These are phyloP conservation scores for Noctua janthina DNA, from an alignment of 2,888 invertebrate species.

Conservation along the genomic window DNA sequence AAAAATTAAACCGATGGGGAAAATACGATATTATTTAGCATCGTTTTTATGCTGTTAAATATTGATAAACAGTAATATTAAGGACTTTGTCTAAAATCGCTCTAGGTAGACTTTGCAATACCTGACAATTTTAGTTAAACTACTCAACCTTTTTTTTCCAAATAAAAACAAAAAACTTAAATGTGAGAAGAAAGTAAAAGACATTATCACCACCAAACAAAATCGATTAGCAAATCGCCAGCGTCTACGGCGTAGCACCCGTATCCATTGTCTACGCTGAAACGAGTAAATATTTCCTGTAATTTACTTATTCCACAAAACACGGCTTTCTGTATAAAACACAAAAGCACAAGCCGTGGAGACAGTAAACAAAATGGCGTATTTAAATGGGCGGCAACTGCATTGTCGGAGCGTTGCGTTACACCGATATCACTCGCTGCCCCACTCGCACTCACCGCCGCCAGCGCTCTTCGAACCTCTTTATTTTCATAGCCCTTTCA, in stretches of 20 bases:
- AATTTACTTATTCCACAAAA: slow-evolving; percentile 87
- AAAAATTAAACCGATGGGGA: background rate
- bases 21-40: background rate
- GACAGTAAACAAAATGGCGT: slow-evolving; percentile 90
- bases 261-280: slow-evolving; percentile 75
- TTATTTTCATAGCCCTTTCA: slow-evolving; percentile 83
- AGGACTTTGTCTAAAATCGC: background rate
- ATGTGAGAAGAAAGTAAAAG: slow-evolving; percentile 11
- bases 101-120: background rate
- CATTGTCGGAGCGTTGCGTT: slow-evolving; percentile 82
- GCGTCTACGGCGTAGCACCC: slow-evolving; percentile 52
- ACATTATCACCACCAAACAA: slow-evolving; percentile 45
- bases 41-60: slow-evolving; percentile 9
- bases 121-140: background rate
- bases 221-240: slow-evolving; percentile 61
- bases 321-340: slow-evolving; percentile 86
- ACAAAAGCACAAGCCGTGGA: slow-evolving; percentile 84
- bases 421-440: slow-evolving; percentile 76
- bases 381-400: slow-evolving; percentile 90
- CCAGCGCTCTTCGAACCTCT: slow-evolving; percentile 72
- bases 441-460: slow-evolving; percentile 79
- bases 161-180: background rate
- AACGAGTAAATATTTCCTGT: slow-evolving; percentile 88
- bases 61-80: slow-evolving; percentile 1
- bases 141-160: background rate